Evolutionary conservation across 2,888 invertebrate genomes (phyloP).

Genomic region (Eupithecia inturbata): DNA sequence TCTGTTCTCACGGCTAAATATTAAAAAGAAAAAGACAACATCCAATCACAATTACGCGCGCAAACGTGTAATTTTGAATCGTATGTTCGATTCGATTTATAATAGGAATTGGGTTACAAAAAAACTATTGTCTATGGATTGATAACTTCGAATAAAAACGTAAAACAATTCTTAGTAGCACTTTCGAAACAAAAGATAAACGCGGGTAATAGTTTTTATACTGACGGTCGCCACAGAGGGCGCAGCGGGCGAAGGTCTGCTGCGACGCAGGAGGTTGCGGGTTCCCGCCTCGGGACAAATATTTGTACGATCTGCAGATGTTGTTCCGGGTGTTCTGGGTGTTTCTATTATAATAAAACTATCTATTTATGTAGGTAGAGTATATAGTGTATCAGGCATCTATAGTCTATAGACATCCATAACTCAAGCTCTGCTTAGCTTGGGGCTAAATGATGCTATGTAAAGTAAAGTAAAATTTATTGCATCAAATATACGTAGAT

Average conservation of each 20-base stretch:
- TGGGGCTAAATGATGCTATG: too few species aligned
- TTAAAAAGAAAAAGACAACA: constrained; percentile 66
- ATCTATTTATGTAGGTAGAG: too few species aligned
- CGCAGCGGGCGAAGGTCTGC: not conserved
- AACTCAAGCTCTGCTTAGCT: too few species aligned
- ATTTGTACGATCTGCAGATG: not conserved
- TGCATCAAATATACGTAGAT: too few species aligned
- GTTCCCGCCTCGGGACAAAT: not conserved
- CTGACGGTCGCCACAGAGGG: not conserved
- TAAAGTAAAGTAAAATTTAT: too few species aligned
- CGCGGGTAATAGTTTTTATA: too few species aligned
- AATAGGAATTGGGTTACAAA: constrained; percentile 50
- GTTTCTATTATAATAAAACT: not conserved
- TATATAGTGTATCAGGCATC: too few species aligned
- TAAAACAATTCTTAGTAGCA: not conserved
- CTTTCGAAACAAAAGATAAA: not conserved
- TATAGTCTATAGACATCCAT: too few species aligned
- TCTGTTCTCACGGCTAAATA: constrained; percentile 75
- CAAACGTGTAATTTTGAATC: constrained; percentile 67
- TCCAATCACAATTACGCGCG: constrained; percentile 79
- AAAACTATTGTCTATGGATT: constrained; percentile 40
- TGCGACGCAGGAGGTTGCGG: not conserved
- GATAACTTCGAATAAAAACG: constrained; percentile 2
- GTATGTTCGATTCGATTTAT: constrained; percentile 55
- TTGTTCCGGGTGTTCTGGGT: not conserved